Evolutionary conservation across 2,113 vertebrate genomes (phyloP).

Genomic region (Panthera uncia): DNA sequence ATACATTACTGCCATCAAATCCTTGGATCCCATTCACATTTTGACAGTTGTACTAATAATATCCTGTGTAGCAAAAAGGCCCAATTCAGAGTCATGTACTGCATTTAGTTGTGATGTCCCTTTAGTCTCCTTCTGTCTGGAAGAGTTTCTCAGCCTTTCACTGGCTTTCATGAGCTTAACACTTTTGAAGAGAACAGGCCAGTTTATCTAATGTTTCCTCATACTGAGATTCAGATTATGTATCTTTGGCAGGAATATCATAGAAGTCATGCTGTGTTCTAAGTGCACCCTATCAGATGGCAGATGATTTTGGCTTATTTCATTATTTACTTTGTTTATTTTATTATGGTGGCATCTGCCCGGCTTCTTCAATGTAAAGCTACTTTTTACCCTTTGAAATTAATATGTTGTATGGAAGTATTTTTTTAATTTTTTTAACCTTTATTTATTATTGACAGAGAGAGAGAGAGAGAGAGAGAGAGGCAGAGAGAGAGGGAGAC

Average conservation of each 20-base stretch:
- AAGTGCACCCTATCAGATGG: neutral
- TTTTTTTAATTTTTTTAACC: neutral
- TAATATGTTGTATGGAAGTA: neutral
- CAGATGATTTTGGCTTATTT: neutral
- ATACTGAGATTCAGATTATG: neutral
- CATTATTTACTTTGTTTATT: constrained; percentile 25
- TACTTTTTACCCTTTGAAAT: constrained; percentile 39
- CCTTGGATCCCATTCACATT: neutral
- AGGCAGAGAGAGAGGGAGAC: too few relatives aligned
- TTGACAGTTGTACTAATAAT: neutral
- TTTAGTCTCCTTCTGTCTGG: neutral
- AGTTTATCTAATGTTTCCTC: neutral
- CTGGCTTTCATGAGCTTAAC: constrained; percentile 5
- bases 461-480: accelerated
- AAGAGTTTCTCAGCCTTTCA: neutral
- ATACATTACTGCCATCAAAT: neutral
- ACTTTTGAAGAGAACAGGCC: constrained; percentile 7
- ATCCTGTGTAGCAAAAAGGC: neutral
- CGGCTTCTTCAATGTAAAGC: neutral
- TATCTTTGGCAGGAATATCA: neutral
- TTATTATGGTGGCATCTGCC: neutral
- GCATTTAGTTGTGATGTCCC: neutral
- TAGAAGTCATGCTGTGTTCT: neutral
- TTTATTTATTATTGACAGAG: too few relatives aligned
- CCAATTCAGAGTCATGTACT: neutral